Evolutionary conservation across 2,797 vertebrate genomes (phyloP).

Genomic region (Onychomys leucogaster): DNA sequence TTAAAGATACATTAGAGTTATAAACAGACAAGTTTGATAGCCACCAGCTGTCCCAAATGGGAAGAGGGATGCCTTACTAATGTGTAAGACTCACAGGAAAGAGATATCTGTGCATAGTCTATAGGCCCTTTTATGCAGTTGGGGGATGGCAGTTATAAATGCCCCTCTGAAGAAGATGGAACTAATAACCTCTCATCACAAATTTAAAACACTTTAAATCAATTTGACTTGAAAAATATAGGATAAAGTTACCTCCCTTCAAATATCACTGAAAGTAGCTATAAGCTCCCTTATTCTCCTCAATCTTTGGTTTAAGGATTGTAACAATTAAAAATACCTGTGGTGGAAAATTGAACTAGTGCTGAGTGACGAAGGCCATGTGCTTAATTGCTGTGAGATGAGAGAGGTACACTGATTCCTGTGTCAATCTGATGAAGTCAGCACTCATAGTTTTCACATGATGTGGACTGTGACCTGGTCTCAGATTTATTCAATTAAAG

Average conservation of each 20-base stretch:
- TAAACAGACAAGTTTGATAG: not conserved
- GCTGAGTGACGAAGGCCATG: slow-evolving; percentile 56
- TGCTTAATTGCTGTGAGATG: slow-evolving; percentile 73
- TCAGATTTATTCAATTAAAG: slow-evolving; percentile 73
- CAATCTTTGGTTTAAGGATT: slow-evolving; percentile 51
- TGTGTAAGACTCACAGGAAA: not conserved
- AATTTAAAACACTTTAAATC: slow-evolving; percentile 45
- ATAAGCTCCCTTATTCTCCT: slow-evolving; percentile 30
- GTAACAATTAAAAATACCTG: slow-evolving; percentile 78
- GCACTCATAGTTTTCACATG: slow-evolving; percentile 73
- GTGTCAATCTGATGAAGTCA: slow-evolving; percentile 74
- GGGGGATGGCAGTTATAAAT: not conserved
- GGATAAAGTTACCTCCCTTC: not conserved
- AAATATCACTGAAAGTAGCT: not conserved
- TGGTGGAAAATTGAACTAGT: slow-evolving; percentile 78
- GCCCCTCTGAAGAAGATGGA: not conserved
- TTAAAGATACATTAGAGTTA: not conserved
- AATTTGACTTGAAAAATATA: slow-evolving; percentile 29
- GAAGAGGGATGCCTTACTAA: not conserved
- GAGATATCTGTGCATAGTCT: not conserved
- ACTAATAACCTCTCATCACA: not conserved
- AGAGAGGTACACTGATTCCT: slow-evolving; percentile 56
- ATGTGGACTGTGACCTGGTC: slow-evolving; percentile 72
- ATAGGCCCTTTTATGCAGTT: not conserved
- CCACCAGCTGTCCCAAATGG: not conserved